Evolutionary conservation across 1,140 invertebrate species (phyloP).

Genomic region (Neuroterus valhalla): DNA sequence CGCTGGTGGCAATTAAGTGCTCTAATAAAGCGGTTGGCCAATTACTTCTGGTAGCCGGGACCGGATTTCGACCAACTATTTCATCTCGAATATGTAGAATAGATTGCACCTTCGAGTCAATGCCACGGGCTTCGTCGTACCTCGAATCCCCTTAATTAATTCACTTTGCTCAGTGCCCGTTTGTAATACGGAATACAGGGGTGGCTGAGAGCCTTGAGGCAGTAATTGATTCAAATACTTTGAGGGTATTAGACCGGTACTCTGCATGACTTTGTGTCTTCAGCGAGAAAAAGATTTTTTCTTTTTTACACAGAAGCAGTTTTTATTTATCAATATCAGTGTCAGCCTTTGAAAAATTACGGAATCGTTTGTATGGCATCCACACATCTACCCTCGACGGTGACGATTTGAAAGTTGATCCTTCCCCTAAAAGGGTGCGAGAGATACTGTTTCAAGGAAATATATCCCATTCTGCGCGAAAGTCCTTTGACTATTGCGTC

Average conservation of each 20-base stretch:
- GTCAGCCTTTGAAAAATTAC: too few species aligned
- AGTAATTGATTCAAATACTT: constrained; percentile 72
- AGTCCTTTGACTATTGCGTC: not conserved
- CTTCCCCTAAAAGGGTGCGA: not conserved
- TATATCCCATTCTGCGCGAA: not conserved
- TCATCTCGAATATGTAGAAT: constrained; percentile 38
- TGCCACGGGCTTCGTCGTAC: constrained; percentile 39
- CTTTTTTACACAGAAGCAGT: too few species aligned
- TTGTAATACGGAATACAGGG: constrained; percentile 60
- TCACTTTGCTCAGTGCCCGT: constrained; percentile 61
- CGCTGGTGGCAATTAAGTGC: constrained; percentile 59
- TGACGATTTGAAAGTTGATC: constrained; percentile 28
- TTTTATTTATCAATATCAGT: too few species aligned
- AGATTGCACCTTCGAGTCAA: constrained; percentile 37
- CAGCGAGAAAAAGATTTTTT: not conserved
- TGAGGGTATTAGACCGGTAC: constrained; percentile 55
- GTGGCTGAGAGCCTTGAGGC: constrained; percentile 60
- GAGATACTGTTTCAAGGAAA: constrained; percentile 1
- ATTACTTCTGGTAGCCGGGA: constrained; percentile 49
- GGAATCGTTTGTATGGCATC: too few species aligned
- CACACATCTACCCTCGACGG: not conserved
- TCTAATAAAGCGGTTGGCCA: constrained; percentile 53
- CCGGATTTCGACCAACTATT: constrained; percentile 37
- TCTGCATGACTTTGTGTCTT: not conserved
- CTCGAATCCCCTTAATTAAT: constrained; percentile 68